A percentile compares a stretch with the other conserved stretches of the same genome.
Conservation (phyloP, 2,888 invertebrate species). For the Perithous albicinctus region DNA sequence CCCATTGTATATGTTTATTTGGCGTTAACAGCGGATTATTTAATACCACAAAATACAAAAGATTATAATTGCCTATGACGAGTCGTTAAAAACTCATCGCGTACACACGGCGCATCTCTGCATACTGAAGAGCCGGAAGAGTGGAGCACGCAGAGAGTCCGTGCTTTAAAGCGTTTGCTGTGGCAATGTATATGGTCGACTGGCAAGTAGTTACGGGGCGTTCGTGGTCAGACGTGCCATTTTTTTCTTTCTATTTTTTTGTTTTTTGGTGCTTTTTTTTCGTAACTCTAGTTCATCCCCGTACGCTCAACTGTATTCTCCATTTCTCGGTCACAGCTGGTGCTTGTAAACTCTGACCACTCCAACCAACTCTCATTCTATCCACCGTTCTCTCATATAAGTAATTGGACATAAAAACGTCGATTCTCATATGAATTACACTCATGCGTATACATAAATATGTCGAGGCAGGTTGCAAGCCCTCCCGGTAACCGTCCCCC, state of each 20-base stretch:
- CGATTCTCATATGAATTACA: conserved; percentile 70
- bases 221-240: conserved; percentile 47
- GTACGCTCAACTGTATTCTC: conserved; percentile 40
- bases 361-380: conserved; percentile 54
- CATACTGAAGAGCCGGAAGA: not conserved
- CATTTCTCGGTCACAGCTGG: conserved; percentile 67
- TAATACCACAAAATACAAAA: not conserved
- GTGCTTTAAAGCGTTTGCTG: not conserved
- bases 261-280: too few species aligned
- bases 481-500: not conserved
- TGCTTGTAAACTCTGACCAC: conserved; percentile 61
- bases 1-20: not conserved
- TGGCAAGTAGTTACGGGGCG: conserved; percentile 42
- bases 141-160: not conserved
- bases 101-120: not conserved
- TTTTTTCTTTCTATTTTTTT: conserved; percentile 19
- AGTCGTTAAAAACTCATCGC: conserved; percentile 10
- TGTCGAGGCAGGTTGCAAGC: conserved; percentile 59
- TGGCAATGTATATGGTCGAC: not conserved
- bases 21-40: not conserved
- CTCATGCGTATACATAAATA: conserved; percentile 66
- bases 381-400: conserved; percentile 66
- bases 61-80: not conserved
- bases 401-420: conserved; percentile 72
- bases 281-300: conserved; percentile 44